Evolutionary conservation across 2,113 vertebrate species (phyloP).

Genomic region (Lepus timidus): DNA sequence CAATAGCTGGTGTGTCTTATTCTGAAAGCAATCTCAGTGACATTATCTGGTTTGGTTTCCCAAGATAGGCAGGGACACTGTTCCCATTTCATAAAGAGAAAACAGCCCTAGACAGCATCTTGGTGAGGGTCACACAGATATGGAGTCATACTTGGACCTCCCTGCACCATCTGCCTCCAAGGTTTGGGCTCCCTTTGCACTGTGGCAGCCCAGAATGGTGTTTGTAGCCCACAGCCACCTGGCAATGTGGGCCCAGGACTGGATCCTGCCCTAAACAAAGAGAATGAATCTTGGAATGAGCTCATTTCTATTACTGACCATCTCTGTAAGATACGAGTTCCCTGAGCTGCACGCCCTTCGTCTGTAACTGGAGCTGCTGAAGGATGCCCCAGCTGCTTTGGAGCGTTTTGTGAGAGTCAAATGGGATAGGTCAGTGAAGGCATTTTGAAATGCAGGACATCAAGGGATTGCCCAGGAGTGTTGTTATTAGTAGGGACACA

Average conservation of each 20-base stretch:
- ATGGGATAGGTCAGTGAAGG: not conserved
- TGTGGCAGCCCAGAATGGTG: not conserved
- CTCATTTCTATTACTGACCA: constrained; percentile 4
- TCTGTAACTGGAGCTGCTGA: not conserved
- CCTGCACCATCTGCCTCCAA: not conserved
- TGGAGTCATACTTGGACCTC: not conserved
- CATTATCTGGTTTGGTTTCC: not conserved
- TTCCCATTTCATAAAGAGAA: constrained; percentile 19
- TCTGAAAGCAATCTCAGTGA: not conserved
- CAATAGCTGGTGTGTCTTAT: not conserved
- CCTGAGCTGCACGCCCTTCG: not conserved
- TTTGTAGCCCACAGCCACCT: too few relatives aligned
- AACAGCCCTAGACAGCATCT: not conserved
- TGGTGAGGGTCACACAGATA: not conserved
- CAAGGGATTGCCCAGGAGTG: not conserved
- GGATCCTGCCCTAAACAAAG: not conserved
- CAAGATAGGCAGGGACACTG: not conserved
- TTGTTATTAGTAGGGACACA: not conserved
- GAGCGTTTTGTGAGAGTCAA: not conserved
- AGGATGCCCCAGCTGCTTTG: not conserved
- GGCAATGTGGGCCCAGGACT: not conserved
- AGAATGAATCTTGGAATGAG: not conserved
- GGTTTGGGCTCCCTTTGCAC: not conserved
- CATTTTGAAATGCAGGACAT: not conserved
- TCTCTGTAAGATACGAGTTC: not conserved